A percentile compares a stretch with the other conserved stretches of the same genome.
Conservation (phyloP, 2,797 vertebrate genomes). For the Manis pentadactyla region DNA sequence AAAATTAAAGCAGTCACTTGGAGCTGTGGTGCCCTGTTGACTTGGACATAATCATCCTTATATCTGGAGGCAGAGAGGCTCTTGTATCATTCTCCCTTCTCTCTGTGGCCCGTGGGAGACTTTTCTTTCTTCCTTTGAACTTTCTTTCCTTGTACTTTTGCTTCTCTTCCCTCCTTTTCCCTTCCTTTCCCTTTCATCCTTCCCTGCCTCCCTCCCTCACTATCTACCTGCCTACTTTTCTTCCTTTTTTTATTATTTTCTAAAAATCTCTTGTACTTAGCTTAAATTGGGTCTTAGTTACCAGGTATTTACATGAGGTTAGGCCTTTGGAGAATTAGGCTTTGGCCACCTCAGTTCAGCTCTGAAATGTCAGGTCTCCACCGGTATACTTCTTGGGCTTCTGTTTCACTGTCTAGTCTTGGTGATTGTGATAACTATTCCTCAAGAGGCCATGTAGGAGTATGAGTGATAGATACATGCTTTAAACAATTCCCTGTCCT, state of each 20-base stretch:
- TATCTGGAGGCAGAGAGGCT: neutral
- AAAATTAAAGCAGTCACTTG: neutral
- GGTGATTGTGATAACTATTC: neutral
- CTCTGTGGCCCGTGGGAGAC: neutral
- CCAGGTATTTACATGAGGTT: neutral
- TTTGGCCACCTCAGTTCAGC: neutral
- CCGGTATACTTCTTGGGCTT: neutral
- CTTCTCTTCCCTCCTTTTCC: neutral
- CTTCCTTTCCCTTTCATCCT: fast-evolving
- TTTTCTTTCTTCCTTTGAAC: neutral
- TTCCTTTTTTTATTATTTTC: neutral
- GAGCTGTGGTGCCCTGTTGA: neutral
- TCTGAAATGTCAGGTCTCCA: neutral
- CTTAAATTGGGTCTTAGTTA: neutral
- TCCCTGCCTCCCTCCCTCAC: neutral
- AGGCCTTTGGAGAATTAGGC: neutral
- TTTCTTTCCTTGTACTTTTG: fast-evolving
- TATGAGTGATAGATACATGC: neutral
- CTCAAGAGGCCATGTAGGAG: neutral
- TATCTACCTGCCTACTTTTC: neutral
- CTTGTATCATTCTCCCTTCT: neutral
- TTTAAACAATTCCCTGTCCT: neutral
- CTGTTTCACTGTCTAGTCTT: neutral
- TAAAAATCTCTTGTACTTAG: neutral
- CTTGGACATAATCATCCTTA: neutral